Percentiles rank a stretch among this genome's conserved stretches.
These are phyloP conservation scores for Rutpela maculata DNA, from an alignment of 2,888 invertebrate genomes.

Conservation along the genomic window DNA sequence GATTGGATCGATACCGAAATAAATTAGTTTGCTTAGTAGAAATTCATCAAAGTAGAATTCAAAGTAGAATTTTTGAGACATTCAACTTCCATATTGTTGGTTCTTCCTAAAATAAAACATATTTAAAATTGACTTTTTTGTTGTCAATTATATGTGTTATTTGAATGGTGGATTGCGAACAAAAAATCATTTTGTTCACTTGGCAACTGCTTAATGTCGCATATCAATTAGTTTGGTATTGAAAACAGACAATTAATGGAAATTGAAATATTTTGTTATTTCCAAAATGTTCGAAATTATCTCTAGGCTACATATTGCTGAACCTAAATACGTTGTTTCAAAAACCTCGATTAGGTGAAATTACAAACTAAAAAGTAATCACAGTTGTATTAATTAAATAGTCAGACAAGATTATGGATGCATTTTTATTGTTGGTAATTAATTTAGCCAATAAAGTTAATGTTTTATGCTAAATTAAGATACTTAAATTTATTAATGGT, in stretches of 20 bases:
- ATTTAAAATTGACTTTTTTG: too few relatives aligned
- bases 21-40: too few relatives aligned
- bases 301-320: neutral
- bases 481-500: slow-evolving; percentile 32
- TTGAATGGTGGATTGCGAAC: neutral
- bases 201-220: neutral
- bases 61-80: too few relatives aligned
- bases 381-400: neutral
- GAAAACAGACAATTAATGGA: neutral
- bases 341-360: neutral
- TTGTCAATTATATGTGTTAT: neutral
- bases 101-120: too few relatives aligned
- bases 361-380: neutral
- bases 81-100: too few relatives aligned
- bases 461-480: slow-evolving; percentile 35
- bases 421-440: slow-evolving; percentile 15
- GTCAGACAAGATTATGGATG: slow-evolving; percentile 4
- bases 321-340: too few relatives aligned
- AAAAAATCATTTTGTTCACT: neutral
- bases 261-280: neutral
- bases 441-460: slow-evolving; percentile 27
- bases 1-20: too few relatives aligned
- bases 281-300: neutral
- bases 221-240: neutral
- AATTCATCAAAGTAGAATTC: too few relatives aligned